Evolutionary conservation across 1,140 invertebrate species (phyloP).

Genomic region (Lutraria rhynchaena): DNA sequence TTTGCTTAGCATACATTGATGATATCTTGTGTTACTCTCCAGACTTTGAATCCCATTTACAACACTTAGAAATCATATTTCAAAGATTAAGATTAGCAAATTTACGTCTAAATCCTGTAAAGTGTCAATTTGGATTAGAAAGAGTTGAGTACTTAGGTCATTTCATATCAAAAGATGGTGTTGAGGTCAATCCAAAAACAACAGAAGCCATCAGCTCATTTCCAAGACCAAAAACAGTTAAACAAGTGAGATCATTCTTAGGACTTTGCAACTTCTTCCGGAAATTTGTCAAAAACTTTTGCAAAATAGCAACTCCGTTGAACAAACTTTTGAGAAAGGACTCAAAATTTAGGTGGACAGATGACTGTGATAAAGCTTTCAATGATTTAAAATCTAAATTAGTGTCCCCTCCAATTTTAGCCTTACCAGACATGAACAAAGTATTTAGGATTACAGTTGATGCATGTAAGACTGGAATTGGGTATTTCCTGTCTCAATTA

Average conservation of each 20-base stretch:
- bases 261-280: background rate
- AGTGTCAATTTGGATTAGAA: too few species aligned
- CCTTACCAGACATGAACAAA: background rate
- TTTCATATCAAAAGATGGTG: background rate
- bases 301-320: background rate
- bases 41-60: conserved; percentile 13
- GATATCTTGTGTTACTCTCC: conserved; percentile 47
- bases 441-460: background rate
- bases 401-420: background rate
- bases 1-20: conserved; percentile 57
- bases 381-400: background rate
- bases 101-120: too few species aligned
- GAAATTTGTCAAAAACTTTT: background rate
- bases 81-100: conserved; percentile 7
- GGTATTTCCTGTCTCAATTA: background rate
- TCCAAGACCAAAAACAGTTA: background rate
- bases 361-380: background rate
- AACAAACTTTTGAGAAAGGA: background rate
- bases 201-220: background rate
- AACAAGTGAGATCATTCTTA: conserved; percentile 12
- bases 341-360: background rate
- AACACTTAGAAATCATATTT: conserved; percentile 32
- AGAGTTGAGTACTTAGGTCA: background rate
- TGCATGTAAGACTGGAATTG: background rate
- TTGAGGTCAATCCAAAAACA: background rate